Evolutionary conservation across 2,888 invertebrate genomes (phyloP).

Genomic region (Polyommatus iphigenia): DNA sequence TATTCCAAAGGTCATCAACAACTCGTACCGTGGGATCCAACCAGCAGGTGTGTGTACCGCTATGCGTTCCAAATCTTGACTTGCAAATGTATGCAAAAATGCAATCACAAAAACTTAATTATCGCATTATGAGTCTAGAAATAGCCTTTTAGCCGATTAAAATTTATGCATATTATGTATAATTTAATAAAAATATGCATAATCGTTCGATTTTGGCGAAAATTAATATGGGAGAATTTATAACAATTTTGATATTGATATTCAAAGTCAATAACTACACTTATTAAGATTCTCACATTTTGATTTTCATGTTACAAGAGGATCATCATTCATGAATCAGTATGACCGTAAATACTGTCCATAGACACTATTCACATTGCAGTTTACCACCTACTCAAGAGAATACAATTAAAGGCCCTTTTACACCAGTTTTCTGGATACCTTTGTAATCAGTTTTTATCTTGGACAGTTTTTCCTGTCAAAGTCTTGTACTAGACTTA

Average conservation of each 20-base stretch:
- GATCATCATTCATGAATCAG: no score
- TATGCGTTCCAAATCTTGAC: constrained; percentile 44
- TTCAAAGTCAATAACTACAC: no score
- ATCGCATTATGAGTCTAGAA: neutral
- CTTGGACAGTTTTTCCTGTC: no score
- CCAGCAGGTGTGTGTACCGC: constrained; percentile 57
- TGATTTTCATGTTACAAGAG: no score
- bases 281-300: no score
- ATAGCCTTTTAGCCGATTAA: neutral
- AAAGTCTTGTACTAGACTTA: neutral
- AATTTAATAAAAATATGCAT: neutral
- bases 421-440: no score
- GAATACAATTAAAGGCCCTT: no score
- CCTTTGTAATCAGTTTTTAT: no score
- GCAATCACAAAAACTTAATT: constrained; percentile 13
- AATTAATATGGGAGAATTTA: neutral
- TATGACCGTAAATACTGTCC: no score
- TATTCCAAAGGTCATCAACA: constrained; percentile 38
- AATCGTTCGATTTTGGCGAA: neutral
- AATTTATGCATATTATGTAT: neutral
- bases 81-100: constrained; percentile 22
- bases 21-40: constrained; percentile 59
- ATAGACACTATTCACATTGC: no score
- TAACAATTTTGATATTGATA: no score
- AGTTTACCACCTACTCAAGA: no score